Base-by-base conservation (phyloP, 2,797 vertebrate genomes). In the Eremophila alpestris region DNA sequence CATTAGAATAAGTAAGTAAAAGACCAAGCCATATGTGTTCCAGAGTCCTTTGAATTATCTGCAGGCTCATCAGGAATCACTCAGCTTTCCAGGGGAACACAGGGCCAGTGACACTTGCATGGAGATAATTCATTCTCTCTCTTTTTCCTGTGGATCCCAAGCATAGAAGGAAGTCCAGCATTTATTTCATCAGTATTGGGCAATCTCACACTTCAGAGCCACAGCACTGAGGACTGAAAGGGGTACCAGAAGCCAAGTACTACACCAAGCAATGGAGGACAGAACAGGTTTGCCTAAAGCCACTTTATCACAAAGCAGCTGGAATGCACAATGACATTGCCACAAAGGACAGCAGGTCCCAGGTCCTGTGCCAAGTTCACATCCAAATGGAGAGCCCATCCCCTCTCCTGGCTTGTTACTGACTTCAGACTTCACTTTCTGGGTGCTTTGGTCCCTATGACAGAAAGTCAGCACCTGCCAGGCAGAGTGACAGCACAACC, bases 1-100 rank as follows among this genome's bases (percentile, higher is more conserved):
- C 13, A 26, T 63, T 83, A 51, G 46, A 81, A 69, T n/a, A 91
- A 64, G 26, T 45, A 91, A 76, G 32, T 11, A 29, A 79, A 74
- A 74, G 45, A 69, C 52, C 52, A 70, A 74, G 13, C 49, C 48
- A 55, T 40, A 40, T 45, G 58, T 5, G 45, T 85, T 95, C 51
- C 58, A 17, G 11, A 52, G 49, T 45, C 38, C 65, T 83, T 30
- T 67, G 59, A 51, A 81, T 78, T 68, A 78, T 29, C 73, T 87
- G 41, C 64, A 85, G 63, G 36, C 36, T 92, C 71, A 68, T 78
- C 40, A 83, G 54, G 54, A 83, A 75, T 81, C 51, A 41, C 16
- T 91, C 36, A 65, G 16, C 30, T 70, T 15, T 45, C 48, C 45
- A 32, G 9, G 54, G 34, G 56, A 85, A 19, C 27, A 52, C 55